Evolutionary conservation across 2,797 vertebrate species (phyloP).

Genomic region (Paedocypris micromegethes): DNA sequence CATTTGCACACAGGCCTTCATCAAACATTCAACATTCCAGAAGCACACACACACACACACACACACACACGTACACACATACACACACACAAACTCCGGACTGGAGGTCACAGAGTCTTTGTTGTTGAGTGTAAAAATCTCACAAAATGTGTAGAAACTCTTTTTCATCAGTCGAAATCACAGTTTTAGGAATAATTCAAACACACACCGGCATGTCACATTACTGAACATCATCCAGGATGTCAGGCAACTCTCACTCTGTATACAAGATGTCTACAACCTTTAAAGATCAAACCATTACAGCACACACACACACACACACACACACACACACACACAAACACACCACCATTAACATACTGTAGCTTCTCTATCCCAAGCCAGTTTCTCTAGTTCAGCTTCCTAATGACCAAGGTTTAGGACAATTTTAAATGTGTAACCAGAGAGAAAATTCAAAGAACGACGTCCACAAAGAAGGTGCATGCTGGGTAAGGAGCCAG

Average conservation of each 20-base stretch:
- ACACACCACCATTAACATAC: slow-evolving; percentile 43
- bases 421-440: slow-evolving; percentile 22
- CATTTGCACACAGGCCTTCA: slow-evolving; percentile 20
- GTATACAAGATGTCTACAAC: slow-evolving; percentile 14
- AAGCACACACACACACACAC: neutral
- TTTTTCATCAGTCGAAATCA: too few species aligned
- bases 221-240: slow-evolving; percentile 20
- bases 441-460: slow-evolving; percentile 20
- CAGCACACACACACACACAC: slow-evolving; percentile 8
- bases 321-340: slow-evolving; percentile 26
- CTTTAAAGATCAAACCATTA: slow-evolving; percentile 6
- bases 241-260: slow-evolving; percentile 14
- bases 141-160: too few species aligned
- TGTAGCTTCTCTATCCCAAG: slow-evolving; percentile 25
- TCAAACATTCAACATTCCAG: slow-evolving; percentile 30
- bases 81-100: slow-evolving; percentile 11
- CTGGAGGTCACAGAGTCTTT: slow-evolving; percentile 31
- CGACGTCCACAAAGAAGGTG: slow-evolving; percentile 32
- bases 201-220: slow-evolving; percentile 2
- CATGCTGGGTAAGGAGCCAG: slow-evolving; percentile 34
- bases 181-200: neutral
- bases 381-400: slow-evolving; percentile 21
- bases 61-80: neutral
- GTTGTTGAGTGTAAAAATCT: neutral
- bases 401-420: slow-evolving; percentile 27